These are phyloP conservation scores for Catamblyrhynchus diadema DNA, from an alignment of 2,797 vertebrate genomes.

Conservation along the genomic window DNA sequence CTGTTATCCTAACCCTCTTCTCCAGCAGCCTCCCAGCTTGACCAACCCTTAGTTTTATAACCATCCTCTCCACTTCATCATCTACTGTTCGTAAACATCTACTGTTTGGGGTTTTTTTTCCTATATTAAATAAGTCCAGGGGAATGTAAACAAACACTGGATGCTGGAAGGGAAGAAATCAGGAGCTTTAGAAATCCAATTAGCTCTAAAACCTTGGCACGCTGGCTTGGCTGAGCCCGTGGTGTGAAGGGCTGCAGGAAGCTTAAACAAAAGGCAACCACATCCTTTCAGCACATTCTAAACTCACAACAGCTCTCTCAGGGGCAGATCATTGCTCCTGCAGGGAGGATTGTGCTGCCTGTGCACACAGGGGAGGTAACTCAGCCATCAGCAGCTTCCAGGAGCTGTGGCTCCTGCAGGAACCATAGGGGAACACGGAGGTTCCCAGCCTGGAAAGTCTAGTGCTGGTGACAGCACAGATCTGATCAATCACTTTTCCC, in stretches of 20 bases:
- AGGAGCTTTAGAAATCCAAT: constrained; percentile 40
- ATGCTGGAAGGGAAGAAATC: constrained; percentile 3
- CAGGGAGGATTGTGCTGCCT: background rate
- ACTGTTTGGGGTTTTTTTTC: background rate
- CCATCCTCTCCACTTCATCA: background rate
- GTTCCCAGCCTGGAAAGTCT: background rate
- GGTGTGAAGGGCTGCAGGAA: background rate
- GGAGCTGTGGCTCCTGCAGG: background rate
- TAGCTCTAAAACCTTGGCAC: constrained; percentile 46
- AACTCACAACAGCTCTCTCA: background rate
- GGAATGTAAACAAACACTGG: constrained; percentile 21
- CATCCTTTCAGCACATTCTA: background rate
- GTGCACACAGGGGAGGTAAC: background rate
- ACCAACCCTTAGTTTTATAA: background rate
- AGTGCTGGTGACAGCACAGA: background rate
- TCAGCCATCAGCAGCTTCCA: background rate
- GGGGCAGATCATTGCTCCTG: background rate
- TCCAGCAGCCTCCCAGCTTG: background rate
- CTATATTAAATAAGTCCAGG: constrained; percentile 24
- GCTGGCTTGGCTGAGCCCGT: constrained; percentile 7
- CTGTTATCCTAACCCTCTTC: background rate
- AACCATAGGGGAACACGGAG: background rate
- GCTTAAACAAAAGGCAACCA: background rate
- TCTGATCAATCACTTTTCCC: background rate
- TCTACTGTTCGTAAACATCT: constrained; percentile 39